Evolutionary conservation across 2,888 invertebrate species (phyloP), one percentile per base, ranked within the genome.

Genomic region (Seira ritae): DNA sequence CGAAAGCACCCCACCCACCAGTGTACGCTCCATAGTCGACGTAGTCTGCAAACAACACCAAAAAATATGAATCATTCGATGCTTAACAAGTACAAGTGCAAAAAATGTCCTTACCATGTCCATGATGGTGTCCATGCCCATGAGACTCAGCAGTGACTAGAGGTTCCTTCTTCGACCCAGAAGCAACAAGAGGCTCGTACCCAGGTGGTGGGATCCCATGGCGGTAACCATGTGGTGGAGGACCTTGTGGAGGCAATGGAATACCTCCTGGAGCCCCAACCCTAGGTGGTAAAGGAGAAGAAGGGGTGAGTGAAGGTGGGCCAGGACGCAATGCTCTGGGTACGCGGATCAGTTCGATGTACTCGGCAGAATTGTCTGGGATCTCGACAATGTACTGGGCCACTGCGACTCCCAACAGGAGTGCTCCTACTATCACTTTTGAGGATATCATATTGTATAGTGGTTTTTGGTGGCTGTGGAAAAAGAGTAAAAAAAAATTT

Each of bases 21-120:
- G 90, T 90, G 88, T 90, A 90, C 15, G 90, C 90, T 83, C 90
- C 90, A 42, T 88, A 89, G 67, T 89, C 89, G 19, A 89, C 89
- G 46, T 89, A 89, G 72, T 89, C 89, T n/a, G n/a, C n/a, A n/a
- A n/a, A n/a, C n/a, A n/a, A n/a, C n/a, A n/a, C n/a, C n/a, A n/a
- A n/a, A n/a, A n/a, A n/a, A n/a, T n/a, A n/a, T n/a, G n/a, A n/a
- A n/a, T n/a, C n/a, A n/a, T 55, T 84, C 84, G 86, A 19, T 77
- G 70, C 31, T 84, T 73, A 31, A 77, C 80, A 66, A 82, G 77
- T 72, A 85, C 79, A 46, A 84, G 70, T 22, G 23, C n/a, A n/a
- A n/a, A n/a, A n/a, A n/a, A n/a, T 46, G n/a, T n/a, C n/a, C n/a
- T n/a, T n/a, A n/a, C n/a, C n/a, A 46, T 85, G 77, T n/a, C 81